Percentiles rank a stretch among this genome's conserved stretches.
Evolutionary conservation across 2,888 invertebrate species (phyloP).

Genomic region (Trissolcus brochymenae): DNA sequence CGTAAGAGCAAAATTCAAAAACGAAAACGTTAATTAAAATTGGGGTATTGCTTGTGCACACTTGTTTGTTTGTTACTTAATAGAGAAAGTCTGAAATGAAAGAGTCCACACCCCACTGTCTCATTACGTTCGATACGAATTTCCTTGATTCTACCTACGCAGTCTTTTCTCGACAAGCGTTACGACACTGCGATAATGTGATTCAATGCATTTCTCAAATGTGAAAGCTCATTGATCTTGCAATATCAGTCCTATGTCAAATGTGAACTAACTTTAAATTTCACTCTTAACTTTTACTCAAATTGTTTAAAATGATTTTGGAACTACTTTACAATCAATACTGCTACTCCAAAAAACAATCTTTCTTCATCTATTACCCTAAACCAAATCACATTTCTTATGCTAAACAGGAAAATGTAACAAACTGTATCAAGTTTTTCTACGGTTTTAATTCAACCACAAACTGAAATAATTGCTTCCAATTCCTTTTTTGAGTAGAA

Average conservation of each 20-base stretch:
- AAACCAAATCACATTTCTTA: too few relatives aligned
- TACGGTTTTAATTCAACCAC: too few relatives aligned
- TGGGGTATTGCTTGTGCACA: constrained; percentile 18
- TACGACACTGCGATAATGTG: constrained; percentile 44
- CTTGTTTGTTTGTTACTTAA: constrained; percentile 48
- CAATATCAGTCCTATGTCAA: constrained; percentile 27
- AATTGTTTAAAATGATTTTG: neutral
- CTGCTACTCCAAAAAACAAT: too few relatives aligned
- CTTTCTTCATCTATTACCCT: too few relatives aligned
- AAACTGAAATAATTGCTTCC: too few relatives aligned
- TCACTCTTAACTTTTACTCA: constrained; percentile 1
- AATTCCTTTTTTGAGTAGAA: too few relatives aligned
- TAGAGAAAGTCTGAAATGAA: constrained; percentile 48
- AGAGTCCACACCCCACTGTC: constrained; percentile 42
- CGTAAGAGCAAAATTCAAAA: neutral
- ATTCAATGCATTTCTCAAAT: constrained; percentile 53
- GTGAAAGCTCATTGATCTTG: constrained; percentile 69
- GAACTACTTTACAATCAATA: neutral
- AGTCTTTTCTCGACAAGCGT: constrained; percentile 41
- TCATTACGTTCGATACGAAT: constrained; percentile 41
- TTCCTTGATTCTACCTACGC: constrained; percentile 54
- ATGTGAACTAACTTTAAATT: constrained; percentile 16
- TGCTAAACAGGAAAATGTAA: too few relatives aligned
- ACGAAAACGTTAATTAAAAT: neutral
- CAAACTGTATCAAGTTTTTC: too few relatives aligned